Percentiles rank a stretch among this genome's conserved stretches.
Conservation (phyloP, 2,888 invertebrate species). For the Atethmia centrago region DNA sequence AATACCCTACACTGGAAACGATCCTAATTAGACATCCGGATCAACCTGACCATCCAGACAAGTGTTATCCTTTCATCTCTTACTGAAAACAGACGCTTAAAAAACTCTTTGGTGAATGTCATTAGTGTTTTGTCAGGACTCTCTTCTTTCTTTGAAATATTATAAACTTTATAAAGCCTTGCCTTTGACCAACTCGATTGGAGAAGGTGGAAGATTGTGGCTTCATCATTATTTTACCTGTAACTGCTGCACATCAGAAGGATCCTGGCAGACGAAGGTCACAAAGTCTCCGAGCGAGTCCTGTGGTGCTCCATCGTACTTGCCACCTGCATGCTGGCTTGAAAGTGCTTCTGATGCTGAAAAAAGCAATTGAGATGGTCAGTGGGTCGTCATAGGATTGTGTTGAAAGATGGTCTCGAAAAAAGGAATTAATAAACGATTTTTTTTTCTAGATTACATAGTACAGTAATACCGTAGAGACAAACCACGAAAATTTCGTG, state of each 20-base stretch:
- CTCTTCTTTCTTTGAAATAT: not conserved
- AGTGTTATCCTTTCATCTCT: no score
- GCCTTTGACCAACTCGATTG: not conserved
- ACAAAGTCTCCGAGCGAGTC: conserved; percentile 99
- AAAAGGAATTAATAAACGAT: no score
- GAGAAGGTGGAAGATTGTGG: not conserved
- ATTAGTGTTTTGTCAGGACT: no score
- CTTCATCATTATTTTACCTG: conserved; percentile 88
- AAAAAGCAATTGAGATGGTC: conserved; percentile 37
- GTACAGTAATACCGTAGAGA: no score
- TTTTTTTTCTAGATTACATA: no score
- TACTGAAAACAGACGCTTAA: no score
- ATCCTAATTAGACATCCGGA: no score
- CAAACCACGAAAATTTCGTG: no score
- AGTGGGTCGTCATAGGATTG: no score
- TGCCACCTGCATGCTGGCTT: conserved; percentile 91
- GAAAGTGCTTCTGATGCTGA: conserved; percentile 82
- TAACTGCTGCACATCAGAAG: conserved; percentile 93
- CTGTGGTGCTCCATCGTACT: conserved; percentile 92
- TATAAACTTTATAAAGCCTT: not conserved
- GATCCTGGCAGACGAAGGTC: conserved; percentile 98
- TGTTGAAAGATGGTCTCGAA: not conserved
- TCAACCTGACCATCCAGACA: no score
- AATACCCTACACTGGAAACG: no score
- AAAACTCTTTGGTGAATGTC: no score